Evolutionary conservation across 2,888 invertebrate species (phyloP).

Genomic region (Pediacus dermestoides): DNA sequence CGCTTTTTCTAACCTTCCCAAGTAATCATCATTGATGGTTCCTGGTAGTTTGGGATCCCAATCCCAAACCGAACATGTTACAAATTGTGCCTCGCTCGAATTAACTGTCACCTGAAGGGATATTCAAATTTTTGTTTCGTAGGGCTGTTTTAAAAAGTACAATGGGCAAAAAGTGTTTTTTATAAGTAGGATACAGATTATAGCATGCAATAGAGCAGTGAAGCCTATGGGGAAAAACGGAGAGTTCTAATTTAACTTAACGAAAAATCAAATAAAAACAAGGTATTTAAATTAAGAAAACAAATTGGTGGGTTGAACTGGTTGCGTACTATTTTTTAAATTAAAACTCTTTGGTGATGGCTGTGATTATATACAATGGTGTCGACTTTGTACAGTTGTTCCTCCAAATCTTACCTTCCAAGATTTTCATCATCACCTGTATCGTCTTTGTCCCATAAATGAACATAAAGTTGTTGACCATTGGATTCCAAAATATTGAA

Average conservation of each 20-base stretch:
- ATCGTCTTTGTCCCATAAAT: slow-evolving; percentile 84
- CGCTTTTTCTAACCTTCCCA: slow-evolving; percentile 65
- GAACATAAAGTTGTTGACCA: slow-evolving; percentile 71
- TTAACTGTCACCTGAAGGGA: slow-evolving; percentile 48
- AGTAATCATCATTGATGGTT: slow-evolving; percentile 74
- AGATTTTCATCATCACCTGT: slow-evolving; percentile 80
- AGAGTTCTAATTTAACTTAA: slow-evolving; percentile 13
- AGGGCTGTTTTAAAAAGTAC: no score
- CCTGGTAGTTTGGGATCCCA: slow-evolving; percentile 78
- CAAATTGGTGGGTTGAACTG: no score
- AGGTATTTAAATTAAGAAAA: slow-evolving; percentile 6
- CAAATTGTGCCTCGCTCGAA: slow-evolving; percentile 70
- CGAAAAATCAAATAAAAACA: slow-evolving; percentile 13
- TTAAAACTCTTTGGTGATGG: slow-evolving; percentile 3
- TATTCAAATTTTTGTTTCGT: slow-evolving; percentile 1
- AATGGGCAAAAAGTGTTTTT: no score
- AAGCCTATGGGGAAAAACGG: no score
- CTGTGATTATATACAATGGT: no score
- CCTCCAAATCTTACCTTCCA: slow-evolving; percentile 67
- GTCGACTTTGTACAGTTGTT: slow-evolving; percentile 6
- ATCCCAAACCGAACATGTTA: slow-evolving; percentile 76
- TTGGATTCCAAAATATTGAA: slow-evolving; percentile 58
- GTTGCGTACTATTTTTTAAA: slow-evolving; percentile 5
- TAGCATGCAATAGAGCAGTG: slow-evolving; percentile 12
- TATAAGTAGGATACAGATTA: background rate